phyloP scores from a whole-genome alignment of 2,888 invertebrate genomes.

The Hemithea aestivaria region DNA sequence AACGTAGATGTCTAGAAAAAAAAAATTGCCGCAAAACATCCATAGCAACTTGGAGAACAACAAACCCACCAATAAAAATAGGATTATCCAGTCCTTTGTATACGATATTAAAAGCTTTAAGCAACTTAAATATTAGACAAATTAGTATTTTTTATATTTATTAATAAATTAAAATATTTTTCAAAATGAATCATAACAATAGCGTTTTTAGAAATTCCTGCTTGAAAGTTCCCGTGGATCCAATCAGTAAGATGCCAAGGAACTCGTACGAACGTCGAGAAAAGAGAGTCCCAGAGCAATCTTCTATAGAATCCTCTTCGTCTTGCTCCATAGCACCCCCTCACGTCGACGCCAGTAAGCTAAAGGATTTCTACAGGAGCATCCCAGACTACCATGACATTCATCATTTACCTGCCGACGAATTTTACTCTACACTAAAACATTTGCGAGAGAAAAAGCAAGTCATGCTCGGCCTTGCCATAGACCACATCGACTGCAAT shows the following conservation, averaged over 20 bases:
- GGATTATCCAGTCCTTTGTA: too few species aligned
- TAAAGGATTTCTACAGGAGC: conserved; percentile 86
- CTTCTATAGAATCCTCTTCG: conserved; percentile 58
- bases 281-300: conserved; percentile 52
- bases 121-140: too few species aligned
- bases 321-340: conserved; percentile 48
- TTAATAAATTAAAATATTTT: background rate
- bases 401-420: conserved; percentile 85
- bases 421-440: conserved; percentile 86
- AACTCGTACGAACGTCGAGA: conserved; percentile 82
- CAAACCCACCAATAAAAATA: too few species aligned
- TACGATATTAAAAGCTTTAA: too few species aligned
- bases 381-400: conserved; percentile 90
- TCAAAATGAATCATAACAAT: conserved; percentile 70
- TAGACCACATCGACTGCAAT: conserved; percentile 50
- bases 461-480: conserved; percentile 59
- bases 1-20: background rate
- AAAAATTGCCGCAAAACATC: conserved; percentile 5
- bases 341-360: conserved; percentile 75
- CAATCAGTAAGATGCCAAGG: conserved; percentile 84
- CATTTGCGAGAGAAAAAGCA: conserved; percentile 82
- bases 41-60: conserved; percentile 29
- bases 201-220: conserved; percentile 86
- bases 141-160: too few species aligned
- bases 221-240: conserved; percentile 85